Evolutionary conservation across 2,113 vertebrate genomes (phyloP).

Genomic region (Odontesthes bonariensis): DNA sequence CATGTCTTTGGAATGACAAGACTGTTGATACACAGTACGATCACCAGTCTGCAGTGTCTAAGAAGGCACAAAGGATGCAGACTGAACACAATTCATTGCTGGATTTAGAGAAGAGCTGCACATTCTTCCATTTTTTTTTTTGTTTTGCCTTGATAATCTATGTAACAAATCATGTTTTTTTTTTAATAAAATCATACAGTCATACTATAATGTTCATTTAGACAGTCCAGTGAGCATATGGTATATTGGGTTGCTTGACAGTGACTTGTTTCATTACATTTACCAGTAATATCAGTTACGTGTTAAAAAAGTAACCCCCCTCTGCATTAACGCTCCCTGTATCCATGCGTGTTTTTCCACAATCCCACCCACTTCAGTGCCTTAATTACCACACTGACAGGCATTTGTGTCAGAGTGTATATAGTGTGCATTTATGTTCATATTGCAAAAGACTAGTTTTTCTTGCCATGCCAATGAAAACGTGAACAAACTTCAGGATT

Average conservation of each 20-base stretch:
- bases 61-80: conserved; percentile 50
- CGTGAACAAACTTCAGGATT: conserved; percentile 54
- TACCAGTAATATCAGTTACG: conserved; percentile 23
- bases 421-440: conserved; percentile 64
- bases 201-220: conserved; percentile 10
- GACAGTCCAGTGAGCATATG: conserved; percentile 1
- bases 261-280: conserved; percentile 14
- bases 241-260: neutral
- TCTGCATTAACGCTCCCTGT: conserved; percentile 36
- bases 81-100: conserved; percentile 4
- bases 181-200: neutral
- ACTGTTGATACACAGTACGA: conserved; percentile 17
- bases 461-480: conserved; percentile 65
- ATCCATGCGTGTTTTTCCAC: conserved; percentile 25
- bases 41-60: conserved; percentile 34
- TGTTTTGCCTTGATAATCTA: conserved; percentile 2
- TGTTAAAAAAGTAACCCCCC: neutral
- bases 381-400: conserved; percentile 70
- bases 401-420: conserved; percentile 62
- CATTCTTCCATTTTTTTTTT: conserved; percentile 9
- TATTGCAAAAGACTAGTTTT: conserved; percentile 49
- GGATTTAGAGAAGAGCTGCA: neutral
- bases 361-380: conserved; percentile 72
- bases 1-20: conserved; percentile 25
- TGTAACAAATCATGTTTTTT: neutral